Conservation (phyloP, 2,888 invertebrate species). For the Sphinx pinastri region DNA sequence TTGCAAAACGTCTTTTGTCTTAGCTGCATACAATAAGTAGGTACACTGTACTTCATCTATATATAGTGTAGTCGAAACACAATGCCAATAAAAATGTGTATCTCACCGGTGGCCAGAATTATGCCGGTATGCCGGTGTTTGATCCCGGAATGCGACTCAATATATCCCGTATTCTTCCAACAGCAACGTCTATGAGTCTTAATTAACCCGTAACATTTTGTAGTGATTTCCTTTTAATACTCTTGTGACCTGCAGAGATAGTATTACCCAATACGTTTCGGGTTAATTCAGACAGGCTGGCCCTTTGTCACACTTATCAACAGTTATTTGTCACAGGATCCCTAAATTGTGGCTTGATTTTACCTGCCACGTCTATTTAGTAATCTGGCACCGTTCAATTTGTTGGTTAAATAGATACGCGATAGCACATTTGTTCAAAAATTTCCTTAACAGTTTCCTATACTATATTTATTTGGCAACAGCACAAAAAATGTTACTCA, state of each 20-base stretch:
- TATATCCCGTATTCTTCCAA: too few relatives aligned
- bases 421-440: not conserved
- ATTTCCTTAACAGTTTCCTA: not conserved
- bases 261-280: not conserved
- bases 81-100: too few relatives aligned
- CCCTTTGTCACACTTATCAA: not conserved
- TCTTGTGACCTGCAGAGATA: not conserved
- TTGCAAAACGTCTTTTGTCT: too few relatives aligned
- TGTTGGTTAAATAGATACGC: not conserved
- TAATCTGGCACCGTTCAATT: slow-evolving; percentile 4
- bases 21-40: too few relatives aligned
- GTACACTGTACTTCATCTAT: too few relatives aligned
- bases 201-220: too few relatives aligned
- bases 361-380: not conserved
- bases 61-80: too few relatives aligned
- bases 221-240: not conserved
- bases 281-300: slow-evolving; percentile 5
- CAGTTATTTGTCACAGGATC: not conserved
- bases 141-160: too few relatives aligned
- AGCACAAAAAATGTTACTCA: not conserved
- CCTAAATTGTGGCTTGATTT: not conserved
- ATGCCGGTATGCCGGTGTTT: too few relatives aligned
- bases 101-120: too few relatives aligned
- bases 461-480: not conserved
- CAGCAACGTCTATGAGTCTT: too few relatives aligned